Evolutionary conservation across 2,113 vertebrate species (phyloP).

Genomic region (Nycticebus coucang): DNA sequence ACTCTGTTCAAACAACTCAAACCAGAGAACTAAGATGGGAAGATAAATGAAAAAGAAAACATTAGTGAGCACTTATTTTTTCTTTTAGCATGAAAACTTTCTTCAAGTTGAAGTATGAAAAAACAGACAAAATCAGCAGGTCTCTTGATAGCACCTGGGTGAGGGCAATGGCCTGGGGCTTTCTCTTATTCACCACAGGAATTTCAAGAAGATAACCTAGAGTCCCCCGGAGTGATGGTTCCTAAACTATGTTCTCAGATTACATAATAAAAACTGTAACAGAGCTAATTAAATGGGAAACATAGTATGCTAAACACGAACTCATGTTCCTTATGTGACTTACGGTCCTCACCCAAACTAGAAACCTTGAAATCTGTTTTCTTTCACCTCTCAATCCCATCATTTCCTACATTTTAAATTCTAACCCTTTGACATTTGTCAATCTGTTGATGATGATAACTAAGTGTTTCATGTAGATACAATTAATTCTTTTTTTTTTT

Average conservation of each 20-base stretch:
- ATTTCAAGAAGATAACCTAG: background rate
- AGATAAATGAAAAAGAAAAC: background rate
- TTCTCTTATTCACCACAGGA: background rate
- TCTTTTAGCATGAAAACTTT: constrained; percentile 15
- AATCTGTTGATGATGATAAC: background rate
- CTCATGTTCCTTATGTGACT: background rate
- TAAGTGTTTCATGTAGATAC: background rate
- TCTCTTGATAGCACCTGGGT: background rate
- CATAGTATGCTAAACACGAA: background rate
- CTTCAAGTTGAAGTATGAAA: background rate
- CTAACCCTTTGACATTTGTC: background rate
- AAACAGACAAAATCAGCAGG: constrained; percentile 9
- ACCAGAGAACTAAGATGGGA: background rate
- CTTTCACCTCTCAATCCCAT: background rate
- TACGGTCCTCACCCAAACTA: background rate
- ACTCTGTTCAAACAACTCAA: background rate
- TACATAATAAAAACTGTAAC: background rate
- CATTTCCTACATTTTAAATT: background rate
- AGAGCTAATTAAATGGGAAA: background rate
- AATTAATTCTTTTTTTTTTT: no score
- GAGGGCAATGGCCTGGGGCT: background rate
- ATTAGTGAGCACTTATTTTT: background rate
- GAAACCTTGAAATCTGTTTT: background rate
- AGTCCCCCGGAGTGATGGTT: background rate
- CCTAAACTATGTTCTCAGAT: background rate